phyloP scores from a whole-genome alignment of 2,888 invertebrate genomes.

The Dryobota labecula region DNA sequence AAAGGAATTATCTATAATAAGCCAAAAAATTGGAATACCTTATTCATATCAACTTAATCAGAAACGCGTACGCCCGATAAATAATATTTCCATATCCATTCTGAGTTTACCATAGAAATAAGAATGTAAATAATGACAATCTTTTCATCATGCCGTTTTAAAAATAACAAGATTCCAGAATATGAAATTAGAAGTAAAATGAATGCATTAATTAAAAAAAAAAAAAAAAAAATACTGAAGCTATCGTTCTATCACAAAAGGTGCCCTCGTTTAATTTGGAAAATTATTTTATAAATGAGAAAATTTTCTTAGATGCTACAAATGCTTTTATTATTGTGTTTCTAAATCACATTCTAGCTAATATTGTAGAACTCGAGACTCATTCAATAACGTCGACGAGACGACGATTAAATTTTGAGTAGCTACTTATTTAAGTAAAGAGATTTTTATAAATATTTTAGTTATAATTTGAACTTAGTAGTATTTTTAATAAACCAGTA shows the following conservation, averaged over 20 bases:
- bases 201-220: slow-evolving; percentile 27
- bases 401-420: slow-evolving; percentile 1
- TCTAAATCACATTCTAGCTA: slow-evolving; percentile 25
- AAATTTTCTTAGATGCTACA: slow-evolving; percentile 1
- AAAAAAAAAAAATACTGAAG: slow-evolving; percentile 12
- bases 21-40: not conserved
- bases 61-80: not conserved
- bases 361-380: slow-evolving; percentile 8
- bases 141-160: slow-evolving; percentile 9
- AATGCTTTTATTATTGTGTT: slow-evolving; percentile 24
- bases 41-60: slow-evolving; percentile 1
- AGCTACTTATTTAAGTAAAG: not conserved
- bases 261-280: slow-evolving; percentile 19
- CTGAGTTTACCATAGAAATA: slow-evolving; percentile 47
- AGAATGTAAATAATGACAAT: slow-evolving; percentile 33
- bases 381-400: slow-evolving; percentile 4
- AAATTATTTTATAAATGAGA: slow-evolving; percentile 11
- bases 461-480: not conserved
- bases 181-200: slow-evolving; percentile 32
- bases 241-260: not conserved
- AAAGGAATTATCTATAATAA: not conserved
- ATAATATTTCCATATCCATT: slow-evolving; percentile 16
- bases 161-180: slow-evolving; percentile 26
- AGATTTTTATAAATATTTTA: not conserved
- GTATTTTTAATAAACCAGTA: too few relatives aligned